Evolutionary conservation across 2,888 invertebrate species (phyloP).

Genomic region (Oxytorus armatus): DNA sequence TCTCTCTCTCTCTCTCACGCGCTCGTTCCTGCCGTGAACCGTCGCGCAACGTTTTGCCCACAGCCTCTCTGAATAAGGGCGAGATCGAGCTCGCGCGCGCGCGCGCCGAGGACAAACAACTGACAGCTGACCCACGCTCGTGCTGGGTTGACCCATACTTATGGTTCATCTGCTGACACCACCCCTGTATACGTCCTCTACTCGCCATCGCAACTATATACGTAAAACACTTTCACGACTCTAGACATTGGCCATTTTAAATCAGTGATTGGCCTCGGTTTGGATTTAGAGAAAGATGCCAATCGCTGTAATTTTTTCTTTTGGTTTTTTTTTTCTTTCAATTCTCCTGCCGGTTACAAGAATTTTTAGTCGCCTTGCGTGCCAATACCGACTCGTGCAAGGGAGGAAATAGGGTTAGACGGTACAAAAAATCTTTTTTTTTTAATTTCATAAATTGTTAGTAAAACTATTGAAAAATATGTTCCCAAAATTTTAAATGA

Average conservation of each 20-base stretch:
- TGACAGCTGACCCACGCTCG: constrained; percentile 84
- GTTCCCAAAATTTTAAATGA: too few relatives aligned
- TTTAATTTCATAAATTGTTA: too few relatives aligned
- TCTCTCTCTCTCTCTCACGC: constrained; percentile 25
- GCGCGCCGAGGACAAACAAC: constrained; percentile 80
- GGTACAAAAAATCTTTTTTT: too few relatives aligned
- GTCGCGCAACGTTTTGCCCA: constrained; percentile 17
- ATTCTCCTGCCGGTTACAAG: too few relatives aligned
- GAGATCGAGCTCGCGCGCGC: constrained; percentile 56
- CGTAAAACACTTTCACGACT: not conserved
- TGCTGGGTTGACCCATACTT: constrained; percentile 82
- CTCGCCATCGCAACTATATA: constrained; percentile 9
- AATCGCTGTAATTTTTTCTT: too few relatives aligned
- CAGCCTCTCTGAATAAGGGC: constrained; percentile 37
- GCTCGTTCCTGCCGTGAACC: constrained; percentile 29
- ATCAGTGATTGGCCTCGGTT: not conserved
- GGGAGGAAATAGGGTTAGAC: too few relatives aligned
- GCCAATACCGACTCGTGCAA: too few relatives aligned
- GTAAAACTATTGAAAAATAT: too few relatives aligned
- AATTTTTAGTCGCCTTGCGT: too few relatives aligned
- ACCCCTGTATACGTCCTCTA: constrained; percentile 64
- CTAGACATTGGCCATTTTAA: constrained; percentile 1
- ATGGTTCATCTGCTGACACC: constrained; percentile 83
- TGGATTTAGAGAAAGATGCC: not conserved
- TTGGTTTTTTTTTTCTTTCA: too few relatives aligned